Conservation (phyloP, 2,113 vertebrate species). For the Vidua macroura region DNA sequence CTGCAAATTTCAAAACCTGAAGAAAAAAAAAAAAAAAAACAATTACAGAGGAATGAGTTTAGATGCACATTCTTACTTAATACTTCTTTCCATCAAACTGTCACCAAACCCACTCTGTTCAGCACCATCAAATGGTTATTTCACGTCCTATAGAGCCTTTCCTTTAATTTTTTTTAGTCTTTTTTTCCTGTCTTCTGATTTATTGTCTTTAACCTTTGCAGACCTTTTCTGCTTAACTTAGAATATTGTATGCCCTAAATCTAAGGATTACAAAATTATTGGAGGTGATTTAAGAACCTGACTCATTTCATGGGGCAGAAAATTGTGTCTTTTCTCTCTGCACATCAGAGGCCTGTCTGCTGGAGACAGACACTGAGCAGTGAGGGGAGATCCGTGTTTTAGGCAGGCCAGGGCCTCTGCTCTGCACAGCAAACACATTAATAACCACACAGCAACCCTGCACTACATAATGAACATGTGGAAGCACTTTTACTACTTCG, state of each 20-base stretch:
- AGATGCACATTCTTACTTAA: not conserved
- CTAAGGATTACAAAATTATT: slow-evolving; percentile 32
- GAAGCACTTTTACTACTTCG: slow-evolving; percentile 48
- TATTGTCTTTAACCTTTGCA: not conserved
- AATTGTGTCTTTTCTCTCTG: not conserved
- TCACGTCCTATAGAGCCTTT: not conserved
- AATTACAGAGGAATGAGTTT: not conserved
- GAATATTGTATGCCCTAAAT: slow-evolving; percentile 27
- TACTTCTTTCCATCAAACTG: not conserved
- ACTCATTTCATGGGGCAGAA: slow-evolving; percentile 5
- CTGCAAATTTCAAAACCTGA: not conserved
- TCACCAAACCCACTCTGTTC: not conserved
- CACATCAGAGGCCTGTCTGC: slow-evolving; percentile 8
- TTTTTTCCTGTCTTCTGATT: slow-evolving; percentile 12
- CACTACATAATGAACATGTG: slow-evolving; percentile 55
- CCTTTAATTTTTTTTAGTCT: not conserved
- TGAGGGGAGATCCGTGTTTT: not conserved
- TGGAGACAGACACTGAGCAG: not conserved
- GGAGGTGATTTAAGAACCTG: slow-evolving; percentile 40
- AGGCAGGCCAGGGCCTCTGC: not conserved
- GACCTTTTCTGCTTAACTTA: slow-evolving; percentile 18
- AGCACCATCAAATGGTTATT: not conserved
- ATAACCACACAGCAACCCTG: slow-evolving; percentile 32
- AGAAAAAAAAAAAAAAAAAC: not conserved
- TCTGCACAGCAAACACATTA: slow-evolving; percentile 1